Evolutionary conservation across 2,888 invertebrate genomes (phyloP), one percentile per base, ranked within the genome.

Genomic region (Pristionchus japonicus): DNA sequence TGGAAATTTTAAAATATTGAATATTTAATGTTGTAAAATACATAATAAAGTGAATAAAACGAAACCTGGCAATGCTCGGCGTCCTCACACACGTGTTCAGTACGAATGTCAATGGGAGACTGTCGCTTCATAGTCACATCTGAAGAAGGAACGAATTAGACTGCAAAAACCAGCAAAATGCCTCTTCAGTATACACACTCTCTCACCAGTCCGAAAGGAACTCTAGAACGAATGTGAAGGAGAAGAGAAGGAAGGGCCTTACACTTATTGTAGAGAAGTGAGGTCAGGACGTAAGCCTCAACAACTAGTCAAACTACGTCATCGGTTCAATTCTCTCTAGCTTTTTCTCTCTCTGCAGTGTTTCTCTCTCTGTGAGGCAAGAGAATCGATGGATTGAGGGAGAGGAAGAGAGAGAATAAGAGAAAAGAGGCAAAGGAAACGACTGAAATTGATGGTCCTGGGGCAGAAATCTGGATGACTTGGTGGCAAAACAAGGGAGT

Each of bases 91-190:
- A 82, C 82, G 34, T 17, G 20, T 11, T 88, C 88, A 13, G 88
- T 64, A 17, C 83, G 80, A 34, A 88, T 88, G 67, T 88, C 88
- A 37, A 88, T 88, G 88, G 88, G 88, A 1, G 88, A 88, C 47
- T 88, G 88, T 17, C 88, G 37, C 27, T 61, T 57, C 88, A 82
- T 80, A 20, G 82, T 88, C 64, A 88, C 88, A 80, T 88, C 82
- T 80, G 57, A 43, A 47, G n/a, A 43, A 20, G 23, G 40, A 23
- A 40, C n/a, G n/a, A n/a, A n/a, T n/a, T n/a, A n/a, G n/a, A n/a
- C n/a, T n/a, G n/a, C n/a, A n/a, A n/a, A n/a, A n/a, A n/a, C n/a
- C n/a, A n/a, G n/a, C n/a, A n/a, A n/a, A n/a, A n/a, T n/a, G n/a
- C n/a, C n/a, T n/a, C n/a, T n/a, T n/a, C n/a, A n/a, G n/a, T n/a